phyloP scores from a whole-genome alignment of 2,797 vertebrate genomes.

The Neoniphon sammara region DNA sequence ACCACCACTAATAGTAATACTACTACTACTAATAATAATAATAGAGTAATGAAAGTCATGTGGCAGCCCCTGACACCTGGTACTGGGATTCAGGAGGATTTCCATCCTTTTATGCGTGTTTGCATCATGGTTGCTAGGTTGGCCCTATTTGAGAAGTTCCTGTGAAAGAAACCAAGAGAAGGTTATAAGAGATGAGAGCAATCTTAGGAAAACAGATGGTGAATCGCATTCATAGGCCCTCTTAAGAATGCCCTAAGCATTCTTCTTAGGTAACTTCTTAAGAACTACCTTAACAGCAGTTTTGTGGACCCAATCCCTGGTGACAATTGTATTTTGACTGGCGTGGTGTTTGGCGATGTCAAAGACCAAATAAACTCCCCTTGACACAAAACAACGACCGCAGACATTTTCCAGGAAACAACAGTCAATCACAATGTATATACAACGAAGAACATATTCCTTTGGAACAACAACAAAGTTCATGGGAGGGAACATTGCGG shows the following conservation, averaged over 20 bases:
- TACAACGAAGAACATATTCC: conserved; percentile 32
- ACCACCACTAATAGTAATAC: no score
- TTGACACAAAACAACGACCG: conserved; percentile 29
- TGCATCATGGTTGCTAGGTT: no score
- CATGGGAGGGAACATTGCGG: conserved; percentile 51
- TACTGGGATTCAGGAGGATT: no score
- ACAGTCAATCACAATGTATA: conserved; percentile 29
- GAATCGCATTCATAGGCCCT: no score
- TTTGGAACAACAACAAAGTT: conserved; percentile 38
- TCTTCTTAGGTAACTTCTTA: neutral
- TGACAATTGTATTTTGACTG: conserved; percentile 10
- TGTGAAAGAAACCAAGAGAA: no score
- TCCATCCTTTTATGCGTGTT: no score
- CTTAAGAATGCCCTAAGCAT: neutral
- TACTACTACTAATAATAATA: no score
- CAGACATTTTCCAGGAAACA: conserved; percentile 51
- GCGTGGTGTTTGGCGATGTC: conserved; percentile 13
- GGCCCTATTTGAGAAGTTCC: no score
- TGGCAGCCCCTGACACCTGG: no score
- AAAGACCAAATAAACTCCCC: conserved; percentile 20
- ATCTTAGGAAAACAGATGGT: no score
- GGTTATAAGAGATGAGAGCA: no score
- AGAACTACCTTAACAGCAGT: neutral
- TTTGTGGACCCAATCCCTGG: neutral
- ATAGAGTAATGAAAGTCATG: no score